Percentiles rank a stretch among this genome's conserved stretches.
Conservation (phyloP, 2,888 invertebrate genomes). For the Branchipolynoe longqiensis region DNA sequence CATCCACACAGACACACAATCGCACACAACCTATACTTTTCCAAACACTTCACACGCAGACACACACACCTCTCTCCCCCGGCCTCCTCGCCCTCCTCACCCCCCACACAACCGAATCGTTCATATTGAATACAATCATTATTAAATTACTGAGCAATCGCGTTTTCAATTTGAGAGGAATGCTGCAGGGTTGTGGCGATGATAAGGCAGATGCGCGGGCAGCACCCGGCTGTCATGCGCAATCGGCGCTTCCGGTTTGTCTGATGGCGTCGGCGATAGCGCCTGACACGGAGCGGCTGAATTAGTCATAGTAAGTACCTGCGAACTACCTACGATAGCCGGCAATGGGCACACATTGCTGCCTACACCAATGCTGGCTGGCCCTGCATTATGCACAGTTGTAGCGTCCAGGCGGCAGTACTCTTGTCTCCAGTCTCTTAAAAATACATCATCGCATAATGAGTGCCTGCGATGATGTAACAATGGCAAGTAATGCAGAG, state of each 20-base stretch:
- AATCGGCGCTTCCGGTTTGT: not conserved
- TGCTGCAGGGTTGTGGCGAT: not conserved
- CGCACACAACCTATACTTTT: too few relatives aligned
- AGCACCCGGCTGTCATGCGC: not conserved
- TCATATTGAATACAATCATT: not conserved
- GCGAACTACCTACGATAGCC: too few relatives aligned
- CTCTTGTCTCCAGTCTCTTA: not conserved
- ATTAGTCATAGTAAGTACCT: not conserved
- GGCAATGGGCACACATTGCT: too few relatives aligned
- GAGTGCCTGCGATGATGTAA: not conserved
- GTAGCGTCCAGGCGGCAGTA: too few relatives aligned
- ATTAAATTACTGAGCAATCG: not conserved
- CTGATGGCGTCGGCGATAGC: not conserved
- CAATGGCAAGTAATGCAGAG: not conserved
- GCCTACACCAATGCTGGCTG: too few relatives aligned
- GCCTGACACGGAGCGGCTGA: not conserved
- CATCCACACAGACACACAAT: too few relatives aligned
- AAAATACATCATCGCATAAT: constrained; percentile 11
- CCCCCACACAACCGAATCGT: not conserved
- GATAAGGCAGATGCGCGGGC: not conserved
- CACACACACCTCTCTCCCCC: too few relatives aligned
- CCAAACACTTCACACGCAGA: too few relatives aligned
- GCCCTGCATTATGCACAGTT: too few relatives aligned
- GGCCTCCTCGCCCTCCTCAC: not conserved
- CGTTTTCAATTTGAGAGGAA: not conserved